A percentile compares a stretch with the other conserved stretches of the same genome.
Conservation (phyloP, 2,113 vertebrate species). For the Triplophysa tibetana region DNA sequence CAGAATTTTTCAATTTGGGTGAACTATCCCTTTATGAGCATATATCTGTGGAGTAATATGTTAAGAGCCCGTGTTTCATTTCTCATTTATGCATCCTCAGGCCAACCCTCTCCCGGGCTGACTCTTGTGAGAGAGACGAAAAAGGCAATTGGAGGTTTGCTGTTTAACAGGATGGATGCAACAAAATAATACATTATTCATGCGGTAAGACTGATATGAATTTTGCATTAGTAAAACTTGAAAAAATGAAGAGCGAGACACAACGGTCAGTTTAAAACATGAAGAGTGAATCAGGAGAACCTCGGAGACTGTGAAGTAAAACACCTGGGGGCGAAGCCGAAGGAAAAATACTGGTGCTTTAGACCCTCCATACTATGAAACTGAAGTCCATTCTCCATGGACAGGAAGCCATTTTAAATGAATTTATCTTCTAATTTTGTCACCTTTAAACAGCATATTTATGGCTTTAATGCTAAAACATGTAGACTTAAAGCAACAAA, state of each 20-base stretch:
- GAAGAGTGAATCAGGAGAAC: constrained; percentile 6
- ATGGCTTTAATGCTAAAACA: constrained; percentile 10
- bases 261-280: constrained; percentile 10
- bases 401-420: not conserved
- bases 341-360: not conserved
- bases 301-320: not conserved
- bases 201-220: constrained; percentile 41
- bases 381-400: not conserved
- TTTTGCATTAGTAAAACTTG: constrained; percentile 46
- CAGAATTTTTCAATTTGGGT: no score
- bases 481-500: constrained; percentile 24
- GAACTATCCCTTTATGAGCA: constrained; percentile 45
- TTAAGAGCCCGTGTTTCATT: constrained; percentile 36
- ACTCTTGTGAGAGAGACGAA: not conserved
- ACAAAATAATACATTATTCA: constrained; percentile 55
- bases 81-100: constrained; percentile 32
- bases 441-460: no score
- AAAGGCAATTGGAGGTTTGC: constrained; percentile 20
- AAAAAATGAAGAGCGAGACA: constrained; percentile 23
- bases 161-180: constrained; percentile 39
- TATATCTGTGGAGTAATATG: constrained; percentile 49
- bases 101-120: constrained; percentile 8
- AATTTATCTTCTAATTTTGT: not conserved
- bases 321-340: not conserved
- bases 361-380: not conserved